Base-by-base conservation (phyloP, 1,140 invertebrate species). In the Listronotus oregonensis region DNA sequence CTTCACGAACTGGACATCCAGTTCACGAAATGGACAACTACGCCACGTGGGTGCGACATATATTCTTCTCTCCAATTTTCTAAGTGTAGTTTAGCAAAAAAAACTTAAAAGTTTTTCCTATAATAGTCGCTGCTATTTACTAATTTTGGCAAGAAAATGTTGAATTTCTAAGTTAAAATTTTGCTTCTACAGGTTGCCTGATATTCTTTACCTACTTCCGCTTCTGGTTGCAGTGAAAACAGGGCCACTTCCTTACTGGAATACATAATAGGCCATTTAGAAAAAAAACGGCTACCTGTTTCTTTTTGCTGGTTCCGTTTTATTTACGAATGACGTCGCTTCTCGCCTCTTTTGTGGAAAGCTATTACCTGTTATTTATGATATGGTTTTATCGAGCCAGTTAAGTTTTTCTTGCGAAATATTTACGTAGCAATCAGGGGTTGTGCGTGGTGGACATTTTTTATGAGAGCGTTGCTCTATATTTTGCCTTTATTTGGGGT, bases 371-470 rank as follows among this genome's bases (percentile, higher is more conserved):
- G 43, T 61, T 51, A 61, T 61, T 51, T 61, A 61, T 46, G 47
- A 61, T 61, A 61, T 51, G 59, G 59, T 50, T 51, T 51, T 51
- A 61, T 61, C 59, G 50, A 49, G 37, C 42, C 32, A 15, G 51
- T 54, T 54, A 54, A 54, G 32, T 54, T 49, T 49, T 49, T 49
- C 46, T 49, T 21, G 7, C 46, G 46, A 49, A 27, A 49, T 49
- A 49, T 49, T 49, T 49, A 49, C 18, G 46, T 27, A 5, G 18
- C 46, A 49, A 49, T 49, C 46, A 49, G 18, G 46, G 18, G 46
- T 27, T 27, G 46, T 49, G 46, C 46, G 46, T 49, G 46, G 46
- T 12, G 18, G 15, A 49, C 46, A 49, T 49, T 49, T 49, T 49
- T 18, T 49, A 49, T 49, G 15, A 49, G 46, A 49, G 10, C 18